These are phyloP conservation scores for Lithodes maja DNA, from an alignment of 2,888 invertebrate genomes.

Conservation along the genomic window DNA sequence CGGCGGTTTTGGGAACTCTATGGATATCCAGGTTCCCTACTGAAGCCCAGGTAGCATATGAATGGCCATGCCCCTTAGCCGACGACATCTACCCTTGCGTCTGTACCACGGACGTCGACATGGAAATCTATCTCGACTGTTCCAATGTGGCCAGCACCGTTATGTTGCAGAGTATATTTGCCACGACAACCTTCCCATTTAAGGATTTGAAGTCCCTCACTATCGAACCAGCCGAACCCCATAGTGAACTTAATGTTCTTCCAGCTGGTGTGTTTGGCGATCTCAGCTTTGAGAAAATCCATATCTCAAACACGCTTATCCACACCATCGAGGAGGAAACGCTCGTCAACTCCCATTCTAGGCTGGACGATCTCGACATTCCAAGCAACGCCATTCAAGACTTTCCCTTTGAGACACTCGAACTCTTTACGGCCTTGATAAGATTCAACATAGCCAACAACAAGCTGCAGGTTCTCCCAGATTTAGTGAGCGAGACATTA, in stretches of 20 bases:
- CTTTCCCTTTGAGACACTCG: slow-evolving; percentile 27
- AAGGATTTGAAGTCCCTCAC: not conserved
- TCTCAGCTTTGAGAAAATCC: not conserved
- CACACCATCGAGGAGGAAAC: slow-evolving; percentile 18
- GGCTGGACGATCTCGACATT: not conserved
- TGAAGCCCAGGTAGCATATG: not conserved
- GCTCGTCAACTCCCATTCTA: slow-evolving; percentile 7
- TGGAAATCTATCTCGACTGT: not conserved
- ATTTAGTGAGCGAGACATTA: not conserved
- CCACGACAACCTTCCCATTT: not conserved
- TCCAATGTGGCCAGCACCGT: not conserved
- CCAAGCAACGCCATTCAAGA: not conserved
- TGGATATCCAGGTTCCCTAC: not conserved
- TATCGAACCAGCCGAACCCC: not conserved
- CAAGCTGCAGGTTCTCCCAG: slow-evolving; percentile 4
- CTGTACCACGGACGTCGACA: not conserved
- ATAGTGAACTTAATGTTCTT: not conserved
- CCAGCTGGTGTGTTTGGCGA: not conserved
- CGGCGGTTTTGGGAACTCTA: not conserved
- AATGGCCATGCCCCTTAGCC: slow-evolving; percentile 4
- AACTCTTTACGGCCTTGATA: not conserved
- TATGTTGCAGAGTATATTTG: not conserved
- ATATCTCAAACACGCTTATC: not conserved
- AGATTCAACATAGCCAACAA: slow-evolving; percentile 1
- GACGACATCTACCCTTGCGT: not conserved